Evolutionary conservation across 2,797 vertebrate genomes (phyloP).

Genomic region (Pseudochaenichthys georgianus): DNA sequence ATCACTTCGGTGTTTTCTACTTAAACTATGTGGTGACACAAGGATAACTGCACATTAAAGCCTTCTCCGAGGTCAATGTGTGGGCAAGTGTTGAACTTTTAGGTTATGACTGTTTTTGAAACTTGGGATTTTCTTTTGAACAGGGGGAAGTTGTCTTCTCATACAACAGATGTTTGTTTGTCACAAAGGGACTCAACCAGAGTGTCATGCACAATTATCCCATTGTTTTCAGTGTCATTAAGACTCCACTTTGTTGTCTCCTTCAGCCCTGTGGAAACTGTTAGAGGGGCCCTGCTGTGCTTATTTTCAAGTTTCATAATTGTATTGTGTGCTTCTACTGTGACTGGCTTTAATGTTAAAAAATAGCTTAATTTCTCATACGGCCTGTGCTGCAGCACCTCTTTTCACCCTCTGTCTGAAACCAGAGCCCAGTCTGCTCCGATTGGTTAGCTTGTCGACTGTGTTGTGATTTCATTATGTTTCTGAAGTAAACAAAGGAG

Average conservation of each 20-base stretch:
- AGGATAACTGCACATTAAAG: neutral
- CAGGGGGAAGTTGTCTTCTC: constrained; percentile 46
- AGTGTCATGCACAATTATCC: neutral
- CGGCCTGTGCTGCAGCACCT: no score
- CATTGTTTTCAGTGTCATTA: constrained; percentile 23
- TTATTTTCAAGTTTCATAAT: no score
- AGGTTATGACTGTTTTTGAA: neutral
- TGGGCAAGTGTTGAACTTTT: neutral
- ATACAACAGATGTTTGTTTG: constrained; percentile 4
- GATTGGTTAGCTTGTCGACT: no score
- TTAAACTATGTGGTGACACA: neutral
- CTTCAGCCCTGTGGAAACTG: neutral
- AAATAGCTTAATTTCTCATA: no score
- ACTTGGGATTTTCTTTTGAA: constrained; percentile 29
- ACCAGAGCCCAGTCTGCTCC: no score
- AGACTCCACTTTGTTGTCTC: neutral
- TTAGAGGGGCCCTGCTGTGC: no score
- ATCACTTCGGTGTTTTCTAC: neutral
- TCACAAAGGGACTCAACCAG: constrained; percentile 7
- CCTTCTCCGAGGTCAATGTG: constrained; percentile 5
- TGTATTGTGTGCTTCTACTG: no score
- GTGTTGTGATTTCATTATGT: no score
- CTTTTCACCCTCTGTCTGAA: no score
- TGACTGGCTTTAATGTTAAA: no score
- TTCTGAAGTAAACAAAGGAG: no score